Evolutionary conservation across 1,140 invertebrate genomes (phyloP), one percentile per base, ranked within the genome.

Genomic region (Metopolophium dirhodum): DNA sequence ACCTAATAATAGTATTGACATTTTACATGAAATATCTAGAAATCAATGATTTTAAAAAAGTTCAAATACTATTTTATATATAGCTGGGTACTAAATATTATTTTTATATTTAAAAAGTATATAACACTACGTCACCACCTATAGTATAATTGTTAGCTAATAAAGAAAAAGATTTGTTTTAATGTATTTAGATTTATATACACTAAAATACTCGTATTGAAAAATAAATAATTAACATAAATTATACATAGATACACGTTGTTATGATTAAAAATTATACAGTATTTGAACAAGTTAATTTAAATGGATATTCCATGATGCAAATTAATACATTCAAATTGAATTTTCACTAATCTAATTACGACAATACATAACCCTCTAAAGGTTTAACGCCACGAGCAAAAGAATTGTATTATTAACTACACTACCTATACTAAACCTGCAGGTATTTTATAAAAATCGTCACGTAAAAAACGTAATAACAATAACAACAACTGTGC

Each of bases 201-300:
- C 30, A n/a, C 30, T 77, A n/a, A 30, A 77, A 77, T 77, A 77
- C 18, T 77, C n/a, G 14, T n/a, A n/a, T 14, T 77, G 51, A 77
- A n/a, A 77, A 77, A 77, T 77, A n/a, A 77, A 77, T 77, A 77
- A n/a, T 77, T 35, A n/a, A 77, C 61, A 77, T 77, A 77, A 77
- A 77, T 77, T 77, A 77, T 77, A 77, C 61, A n/a, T 77, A 41
- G 41, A 2, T 41, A n/a, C 61, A n/a, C 6, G 61, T 77, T 77
- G 30, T 35, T n/a, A 18, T 35, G 61, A 77, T 77, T 77, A 77
- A 77, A 61, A 77, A 77, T 20, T 77, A 77, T 77, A 77, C 61
- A 77, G 61, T 77, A 77, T 77, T 77, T 77, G n/a, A 77, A n/a
- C 61, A 77, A 77, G 61, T n/a, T 77, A 77, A 77, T 77, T 77